Percentiles rank a stretch among this genome's conserved stretches.
phyloP scores from a whole-genome alignment of 2,113 vertebrate genomes.

The Furnarius figulus region DNA sequence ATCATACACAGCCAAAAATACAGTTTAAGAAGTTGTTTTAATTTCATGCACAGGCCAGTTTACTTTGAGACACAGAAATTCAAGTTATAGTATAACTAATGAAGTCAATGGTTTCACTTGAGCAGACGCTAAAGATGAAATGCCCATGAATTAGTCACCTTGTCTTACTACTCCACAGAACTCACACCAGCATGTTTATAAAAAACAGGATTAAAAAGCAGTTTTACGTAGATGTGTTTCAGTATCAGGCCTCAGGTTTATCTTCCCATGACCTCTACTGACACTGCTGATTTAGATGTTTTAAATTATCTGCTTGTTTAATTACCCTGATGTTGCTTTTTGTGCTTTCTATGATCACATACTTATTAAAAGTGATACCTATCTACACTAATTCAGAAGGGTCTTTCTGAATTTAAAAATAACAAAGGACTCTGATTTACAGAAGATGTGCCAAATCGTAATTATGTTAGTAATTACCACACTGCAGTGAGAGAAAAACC shows the following conservation, averaged over 20 bases:
- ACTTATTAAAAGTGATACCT: not conserved
- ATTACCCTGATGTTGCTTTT: not conserved
- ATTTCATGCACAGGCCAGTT: not conserved
- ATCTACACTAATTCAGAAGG: not conserved
- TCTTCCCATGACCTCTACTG: not conserved
- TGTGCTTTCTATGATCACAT: not conserved
- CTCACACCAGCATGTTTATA: not conserved
- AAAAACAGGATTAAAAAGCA: not conserved
- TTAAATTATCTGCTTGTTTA: not conserved
- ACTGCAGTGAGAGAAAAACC: not conserved
- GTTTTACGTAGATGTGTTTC: not conserved
- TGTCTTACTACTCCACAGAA: not conserved
- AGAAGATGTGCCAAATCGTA: not conserved
- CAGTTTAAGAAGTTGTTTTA: not conserved
- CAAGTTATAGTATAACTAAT: not conserved
- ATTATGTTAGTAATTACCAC: not conserved
- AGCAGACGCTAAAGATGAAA: not conserved
- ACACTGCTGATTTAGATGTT: not conserved
- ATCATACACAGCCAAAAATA: not conserved
- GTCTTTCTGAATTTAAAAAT: not conserved
- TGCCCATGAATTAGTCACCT: not conserved
- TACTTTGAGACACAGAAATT: not conserved
- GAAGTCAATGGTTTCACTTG: not conserved
- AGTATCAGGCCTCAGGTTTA: not conserved
- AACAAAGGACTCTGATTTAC: not conserved